These are phyloP conservation scores for Felis chaus DNA, from an alignment of 2,113 vertebrate species.

Conservation along the genomic window DNA sequence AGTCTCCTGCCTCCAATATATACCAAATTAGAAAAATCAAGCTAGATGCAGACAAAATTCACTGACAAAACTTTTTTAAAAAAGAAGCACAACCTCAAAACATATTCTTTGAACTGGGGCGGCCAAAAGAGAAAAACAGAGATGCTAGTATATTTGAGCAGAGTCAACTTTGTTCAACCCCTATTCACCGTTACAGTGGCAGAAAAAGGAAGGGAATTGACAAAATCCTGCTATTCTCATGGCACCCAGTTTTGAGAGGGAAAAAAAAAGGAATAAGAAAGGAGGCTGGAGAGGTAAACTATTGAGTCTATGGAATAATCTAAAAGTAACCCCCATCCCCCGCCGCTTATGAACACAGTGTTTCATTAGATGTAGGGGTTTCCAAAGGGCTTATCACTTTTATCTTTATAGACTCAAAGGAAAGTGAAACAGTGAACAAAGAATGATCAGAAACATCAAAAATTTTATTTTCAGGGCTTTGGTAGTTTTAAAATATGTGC, in stretches of 20 bases:
- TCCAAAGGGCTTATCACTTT: not conserved
- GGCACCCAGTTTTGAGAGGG: not conserved
- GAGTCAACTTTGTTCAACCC: not conserved
- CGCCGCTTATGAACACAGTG: not conserved
- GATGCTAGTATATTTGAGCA: not conserved
- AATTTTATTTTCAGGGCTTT: not conserved
- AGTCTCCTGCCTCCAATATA: not conserved
- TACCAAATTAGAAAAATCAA: not conserved
- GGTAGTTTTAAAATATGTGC: not conserved
- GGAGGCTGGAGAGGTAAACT: not conserved
- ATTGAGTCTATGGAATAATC: not conserved
- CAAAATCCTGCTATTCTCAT: not conserved
- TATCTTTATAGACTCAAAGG: not conserved
- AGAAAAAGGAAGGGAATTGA: not conserved
- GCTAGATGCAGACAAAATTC: not conserved
- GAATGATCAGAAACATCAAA: not conserved
- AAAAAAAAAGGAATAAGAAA: not conserved
- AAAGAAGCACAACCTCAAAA: not conserved
- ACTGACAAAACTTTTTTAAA: not conserved
- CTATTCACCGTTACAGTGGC: not conserved
- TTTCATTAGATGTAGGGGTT: not conserved
- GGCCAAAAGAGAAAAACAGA: not conserved
- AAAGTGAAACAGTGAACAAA: not conserved
- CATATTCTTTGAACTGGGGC: not conserved
- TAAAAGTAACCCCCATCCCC: not conserved